Evolutionary conservation across 2,888 invertebrate species (phyloP).

Genomic region (Ametastegia equiseti): DNA sequence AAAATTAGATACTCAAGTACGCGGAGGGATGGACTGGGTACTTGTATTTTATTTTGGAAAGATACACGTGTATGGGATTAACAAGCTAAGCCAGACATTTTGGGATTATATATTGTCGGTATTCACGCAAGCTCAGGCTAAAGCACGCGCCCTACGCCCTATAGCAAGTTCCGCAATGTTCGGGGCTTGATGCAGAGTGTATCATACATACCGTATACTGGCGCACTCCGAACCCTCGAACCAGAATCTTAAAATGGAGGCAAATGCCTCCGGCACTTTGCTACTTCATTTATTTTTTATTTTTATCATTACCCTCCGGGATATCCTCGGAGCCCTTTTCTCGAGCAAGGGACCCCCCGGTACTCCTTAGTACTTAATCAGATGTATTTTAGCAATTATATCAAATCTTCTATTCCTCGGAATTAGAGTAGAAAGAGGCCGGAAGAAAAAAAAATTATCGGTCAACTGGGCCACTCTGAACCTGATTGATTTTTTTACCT

Average conservation of each 20-base stretch:
- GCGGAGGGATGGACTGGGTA: neutral
- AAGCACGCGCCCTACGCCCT: constrained; percentile 3
- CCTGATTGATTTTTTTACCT: no score
- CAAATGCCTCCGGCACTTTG: constrained; percentile 8
- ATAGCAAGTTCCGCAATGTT: neutral
- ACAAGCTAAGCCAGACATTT: constrained; percentile 22
- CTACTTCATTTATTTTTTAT: constrained; percentile 24
- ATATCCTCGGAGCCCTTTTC: neutral
- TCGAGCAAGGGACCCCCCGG: neutral
- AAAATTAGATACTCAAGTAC: neutral
- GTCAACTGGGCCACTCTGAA: no score
- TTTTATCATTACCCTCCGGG: constrained; percentile 12
- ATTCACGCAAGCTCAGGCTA: constrained; percentile 9
- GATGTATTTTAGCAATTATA: no score
- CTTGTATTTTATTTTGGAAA: neutral
- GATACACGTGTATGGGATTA: neutral
- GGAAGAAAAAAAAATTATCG: no score
- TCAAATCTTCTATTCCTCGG: no score
- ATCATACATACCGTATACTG: neutral
- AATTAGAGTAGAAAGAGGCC: no score
- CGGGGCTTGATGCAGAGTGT: constrained; percentile 13
- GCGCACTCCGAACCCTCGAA: neutral
- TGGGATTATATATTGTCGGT: constrained; percentile 24
- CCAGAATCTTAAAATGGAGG: constrained; percentile 42
- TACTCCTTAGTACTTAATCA: no score